Conservation (phyloP, 2,797 vertebrate species). For the Melanotaenia nigrans region DNA sequence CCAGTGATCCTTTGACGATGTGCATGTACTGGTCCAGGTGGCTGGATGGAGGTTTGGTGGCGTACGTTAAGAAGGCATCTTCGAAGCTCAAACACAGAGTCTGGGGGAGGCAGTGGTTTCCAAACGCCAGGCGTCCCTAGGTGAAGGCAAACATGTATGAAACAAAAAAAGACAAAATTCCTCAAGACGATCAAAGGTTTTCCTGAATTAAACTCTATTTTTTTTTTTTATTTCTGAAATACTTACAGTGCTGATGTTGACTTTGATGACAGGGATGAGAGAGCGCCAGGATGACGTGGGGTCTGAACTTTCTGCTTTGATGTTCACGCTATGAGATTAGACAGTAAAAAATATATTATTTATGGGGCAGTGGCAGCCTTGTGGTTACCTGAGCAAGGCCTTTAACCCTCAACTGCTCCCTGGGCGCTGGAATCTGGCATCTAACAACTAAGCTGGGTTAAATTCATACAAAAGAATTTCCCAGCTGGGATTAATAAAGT, state of each 20-base stretch:
- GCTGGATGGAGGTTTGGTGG: conserved; percentile 98
- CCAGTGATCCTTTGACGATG: conserved; percentile 95
- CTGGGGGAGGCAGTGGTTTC: conserved; percentile 96
- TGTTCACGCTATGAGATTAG: conserved; percentile 84
- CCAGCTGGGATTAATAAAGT: too few relatives aligned
- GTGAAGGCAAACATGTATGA: background rate
- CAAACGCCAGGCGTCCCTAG: conserved; percentile 95
- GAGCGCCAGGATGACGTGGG: conserved; percentile 96
- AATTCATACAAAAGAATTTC: too few relatives aligned
- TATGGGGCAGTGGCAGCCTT: too few relatives aligned
- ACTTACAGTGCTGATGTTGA: conserved; percentile 98
- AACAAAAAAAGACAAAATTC: background rate
- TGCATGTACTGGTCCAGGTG: conserved; percentile 99
- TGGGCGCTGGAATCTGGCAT: too few relatives aligned
- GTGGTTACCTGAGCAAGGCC: too few relatives aligned
- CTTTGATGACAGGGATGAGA: conserved; percentile 97
- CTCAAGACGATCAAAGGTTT: background rate
- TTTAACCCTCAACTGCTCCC: too few relatives aligned
- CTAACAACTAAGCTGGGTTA: too few relatives aligned
- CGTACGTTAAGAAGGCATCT: conserved; percentile 95
- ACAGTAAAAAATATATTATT: too few relatives aligned
- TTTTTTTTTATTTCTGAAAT: background rate
- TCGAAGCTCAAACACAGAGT: conserved; percentile 97
- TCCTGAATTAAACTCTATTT: too few relatives aligned
- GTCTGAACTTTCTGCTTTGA: conserved; percentile 91